Conservation (phyloP, 2,888 invertebrate species). For the Neocrepidodera transversa region DNA sequence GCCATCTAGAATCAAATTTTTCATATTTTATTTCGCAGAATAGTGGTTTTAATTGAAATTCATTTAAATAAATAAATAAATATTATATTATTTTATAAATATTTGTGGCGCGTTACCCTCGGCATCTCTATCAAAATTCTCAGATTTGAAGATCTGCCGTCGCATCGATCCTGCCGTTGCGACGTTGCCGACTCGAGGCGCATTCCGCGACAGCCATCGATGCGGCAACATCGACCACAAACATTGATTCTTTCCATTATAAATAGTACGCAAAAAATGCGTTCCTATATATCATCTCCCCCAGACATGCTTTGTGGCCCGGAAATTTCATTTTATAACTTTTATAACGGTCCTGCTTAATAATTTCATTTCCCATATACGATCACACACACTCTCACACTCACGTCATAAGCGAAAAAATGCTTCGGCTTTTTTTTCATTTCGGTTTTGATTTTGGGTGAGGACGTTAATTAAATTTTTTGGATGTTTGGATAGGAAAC, state of each 20-base stretch:
- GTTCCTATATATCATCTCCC: constrained; percentile 61
- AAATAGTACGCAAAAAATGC: constrained; percentile 62
- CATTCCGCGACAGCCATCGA: constrained; percentile 50
- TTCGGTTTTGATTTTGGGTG: neutral
- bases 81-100: no score
- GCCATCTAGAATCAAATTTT: no score
- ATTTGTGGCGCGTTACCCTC: neutral
- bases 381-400: constrained; percentile 45
- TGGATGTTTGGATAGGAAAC: constrained; percentile 38
- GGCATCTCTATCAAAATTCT: neutral
- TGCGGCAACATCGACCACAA: constrained; percentile 49
- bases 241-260: constrained; percentile 62
- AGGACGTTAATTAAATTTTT: constrained; percentile 53
- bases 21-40: no score
- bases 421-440: constrained; percentile 16
- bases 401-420: constrained; percentile 32
- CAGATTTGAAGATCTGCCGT: constrained; percentile 21
- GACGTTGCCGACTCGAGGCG: constrained; percentile 50
- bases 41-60: no score
- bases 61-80: no score
- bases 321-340: constrained; percentile 62
- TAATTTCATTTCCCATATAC: constrained; percentile 56
- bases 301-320: constrained; percentile 60
- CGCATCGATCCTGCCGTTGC: constrained; percentile 52
- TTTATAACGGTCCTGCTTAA: constrained; percentile 59